Evolutionary conservation across 2,888 invertebrate genomes (phyloP), one percentile per base, ranked within the genome.

Genomic region (Hirtodrosophila trivittata): DNA sequence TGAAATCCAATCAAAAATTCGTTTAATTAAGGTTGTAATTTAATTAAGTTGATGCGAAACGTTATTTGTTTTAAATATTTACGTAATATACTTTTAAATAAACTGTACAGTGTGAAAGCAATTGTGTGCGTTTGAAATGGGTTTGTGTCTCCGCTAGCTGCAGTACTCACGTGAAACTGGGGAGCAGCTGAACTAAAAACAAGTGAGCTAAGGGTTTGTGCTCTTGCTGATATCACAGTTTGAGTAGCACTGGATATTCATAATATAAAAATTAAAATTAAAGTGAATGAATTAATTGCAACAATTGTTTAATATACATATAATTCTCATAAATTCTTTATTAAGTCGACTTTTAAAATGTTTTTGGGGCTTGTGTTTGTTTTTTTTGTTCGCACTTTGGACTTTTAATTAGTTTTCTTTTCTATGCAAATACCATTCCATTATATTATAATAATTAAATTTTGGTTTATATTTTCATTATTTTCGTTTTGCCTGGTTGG

Each of bases 311-410:
- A 68, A 74, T 86, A 74, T 87, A 87, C 87, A 87, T 84, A 81
- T 83, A 81, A 77, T 86, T 86, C 76, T 88, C 88, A 87, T 87
- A 86, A 88, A 86, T 87, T 87, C 87, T 87, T 86, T 88, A 87
- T 88, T 87, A 83, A 87, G 77, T 88, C 87, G 87, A 88, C 78
- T 77, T 86, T 87, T 88, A 87, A 87, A 87, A 87, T 88, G 82
- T 64, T 56, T 56, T 64, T 52, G 54, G 32, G 52, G 16, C 59
- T 60, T 57, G 38, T 63, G 28, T 63, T 46, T 60, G 8, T 49
- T 46, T 58, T 66, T 47, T 13, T 46, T 58, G 55, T 55, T 58
- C 45, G 62, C 71, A 66, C 64, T 66, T 75, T 47, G 42, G n/a
- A n/a, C 55, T 32, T 77, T 75, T 51, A 71, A 80, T 82, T 85